A percentile compares a stretch with the other conserved stretches of the same genome.
These are phyloP conservation scores for Strigamia crassipes DNA, from an alignment of 2,888 invertebrate species.

Conservation along the genomic window DNA sequence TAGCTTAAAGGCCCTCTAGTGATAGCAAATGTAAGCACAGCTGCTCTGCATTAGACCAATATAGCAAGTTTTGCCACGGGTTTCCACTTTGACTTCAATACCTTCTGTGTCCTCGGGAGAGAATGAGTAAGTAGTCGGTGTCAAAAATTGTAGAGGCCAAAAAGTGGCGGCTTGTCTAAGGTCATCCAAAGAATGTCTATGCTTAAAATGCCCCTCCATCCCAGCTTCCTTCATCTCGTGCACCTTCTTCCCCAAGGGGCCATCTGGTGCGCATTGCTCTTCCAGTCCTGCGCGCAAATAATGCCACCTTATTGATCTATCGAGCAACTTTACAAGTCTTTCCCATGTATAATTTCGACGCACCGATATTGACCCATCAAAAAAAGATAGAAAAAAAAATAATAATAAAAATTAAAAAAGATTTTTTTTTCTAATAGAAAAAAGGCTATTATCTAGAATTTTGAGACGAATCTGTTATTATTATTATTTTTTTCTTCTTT, in stretches of 20 bases:
- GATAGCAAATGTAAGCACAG: conserved; percentile 36
- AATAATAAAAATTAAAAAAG: no score
- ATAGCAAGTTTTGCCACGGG: conserved; percentile 32
- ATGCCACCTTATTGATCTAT: conserved; percentile 48
- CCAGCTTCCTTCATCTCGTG: not conserved
- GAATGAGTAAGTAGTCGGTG: conserved; percentile 42
- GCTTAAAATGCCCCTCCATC: not conserved
- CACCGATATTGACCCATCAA: not conserved
- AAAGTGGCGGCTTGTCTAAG: conserved; percentile 42
- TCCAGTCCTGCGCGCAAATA: conserved; percentile 46
- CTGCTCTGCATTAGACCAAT: conserved; percentile 46
- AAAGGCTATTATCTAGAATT: not conserved
- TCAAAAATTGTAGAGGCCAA: conserved; percentile 37
- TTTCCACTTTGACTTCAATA: conserved; percentile 41
- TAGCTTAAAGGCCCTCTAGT: conserved; percentile 41
- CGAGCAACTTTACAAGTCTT: conserved; percentile 35
- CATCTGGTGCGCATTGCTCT: conserved; percentile 48
- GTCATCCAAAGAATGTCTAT: conserved; percentile 34
- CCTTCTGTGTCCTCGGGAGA: conserved; percentile 44
- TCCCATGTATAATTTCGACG: not conserved
- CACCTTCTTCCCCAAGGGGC: conserved; percentile 42
- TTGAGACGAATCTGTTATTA: not conserved
- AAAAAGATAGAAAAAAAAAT: no score
- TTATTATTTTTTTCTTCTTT: not conserved
- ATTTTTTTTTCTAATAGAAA: no score